Evolutionary conservation across 2,797 vertebrate species (phyloP), one percentile per base, ranked within the genome.

Genomic region (Otolemur crassicaudatus): DNA sequence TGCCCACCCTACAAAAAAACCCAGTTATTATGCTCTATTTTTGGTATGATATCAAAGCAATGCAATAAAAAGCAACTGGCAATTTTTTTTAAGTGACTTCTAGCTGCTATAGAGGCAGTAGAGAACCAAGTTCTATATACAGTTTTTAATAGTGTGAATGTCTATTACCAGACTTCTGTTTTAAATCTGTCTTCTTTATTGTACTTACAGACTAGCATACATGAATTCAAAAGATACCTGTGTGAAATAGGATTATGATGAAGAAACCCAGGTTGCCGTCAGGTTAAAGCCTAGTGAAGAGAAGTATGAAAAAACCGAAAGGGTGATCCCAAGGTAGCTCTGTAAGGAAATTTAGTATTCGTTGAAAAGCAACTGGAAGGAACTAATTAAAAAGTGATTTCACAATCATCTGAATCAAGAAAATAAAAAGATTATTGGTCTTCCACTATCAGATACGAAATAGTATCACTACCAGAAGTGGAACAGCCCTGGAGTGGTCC

Each of bases 141-240:
- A 96, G 96, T 95, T 97, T 96, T 95, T 97, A 88, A 92, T 92
- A 93, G 86, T 91, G 69, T 96, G 88, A 97, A 97, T 97, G 93
- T 94, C 0, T 95, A 88, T 94, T 97, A 61, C 22, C 31, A 94
- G 96, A 90, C 96, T 98, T 96, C 92, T 97, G 94, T 93, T 98
- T 97, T 94, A 96, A 97, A 97, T 63, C 40, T 93, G 90, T 97
- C 80, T 94, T 87, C 56, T 97, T 96, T 95, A 97, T 92, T 96
- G 72, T 72, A 40, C 76, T 98, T 97, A 97, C 91, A 27, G 34
- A 46, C 27, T 49, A 82, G 27, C 17, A 91, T n/a, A 37, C 69
- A 86, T 69, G 56, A 82, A 94, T 75, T 91, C 69, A 82, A 75
- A 88, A 82, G 34, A 94, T 7, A 81, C 20, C 5, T 90, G 4